A percentile compares a stretch with the other conserved stretches of the same genome.
Conservation (phyloP, 2,113 vertebrate genomes). For the Hepsetus odoe region DNA sequence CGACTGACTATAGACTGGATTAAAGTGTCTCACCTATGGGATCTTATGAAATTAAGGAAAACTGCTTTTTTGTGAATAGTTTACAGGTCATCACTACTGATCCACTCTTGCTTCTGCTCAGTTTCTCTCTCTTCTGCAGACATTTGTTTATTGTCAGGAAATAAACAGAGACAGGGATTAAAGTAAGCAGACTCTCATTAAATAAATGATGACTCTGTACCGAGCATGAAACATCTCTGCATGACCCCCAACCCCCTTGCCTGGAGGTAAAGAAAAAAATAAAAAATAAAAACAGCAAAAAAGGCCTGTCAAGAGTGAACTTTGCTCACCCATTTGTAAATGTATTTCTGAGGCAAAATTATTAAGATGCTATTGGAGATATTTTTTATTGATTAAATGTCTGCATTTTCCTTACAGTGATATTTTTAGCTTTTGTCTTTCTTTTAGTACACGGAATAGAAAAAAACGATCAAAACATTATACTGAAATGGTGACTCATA, state of each 20-base stretch:
- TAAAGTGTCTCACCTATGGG: neutral
- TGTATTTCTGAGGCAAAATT: neutral
- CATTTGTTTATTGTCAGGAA: constrained; percentile 17
- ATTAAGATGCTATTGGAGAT: neutral
- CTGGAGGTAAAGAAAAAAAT: neutral
- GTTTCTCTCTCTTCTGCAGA: neutral
- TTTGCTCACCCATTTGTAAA: neutral
- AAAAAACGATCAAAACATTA: too few relatives aligned
- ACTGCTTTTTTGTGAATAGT: neutral
- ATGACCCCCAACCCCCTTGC: neutral
- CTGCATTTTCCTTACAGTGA: neutral
- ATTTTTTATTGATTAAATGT: neutral
- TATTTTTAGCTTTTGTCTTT: neutral
- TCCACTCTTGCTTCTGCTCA: neutral
- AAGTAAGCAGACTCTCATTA: neutral
- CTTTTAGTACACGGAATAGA: neutral
- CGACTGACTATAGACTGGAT: neutral
- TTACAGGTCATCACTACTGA: neutral
- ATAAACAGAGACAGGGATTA: neutral
- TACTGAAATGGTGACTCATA: neutral
- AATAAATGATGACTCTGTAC: neutral
- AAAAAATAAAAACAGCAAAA: neutral
- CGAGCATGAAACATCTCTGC: neutral
- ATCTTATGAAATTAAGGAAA: neutral
- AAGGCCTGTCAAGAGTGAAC: neutral